These are phyloP conservation scores for Sebastes wilsoni DNA, from an alignment of 2,797 vertebrate species.

Conservation along the genomic window DNA sequence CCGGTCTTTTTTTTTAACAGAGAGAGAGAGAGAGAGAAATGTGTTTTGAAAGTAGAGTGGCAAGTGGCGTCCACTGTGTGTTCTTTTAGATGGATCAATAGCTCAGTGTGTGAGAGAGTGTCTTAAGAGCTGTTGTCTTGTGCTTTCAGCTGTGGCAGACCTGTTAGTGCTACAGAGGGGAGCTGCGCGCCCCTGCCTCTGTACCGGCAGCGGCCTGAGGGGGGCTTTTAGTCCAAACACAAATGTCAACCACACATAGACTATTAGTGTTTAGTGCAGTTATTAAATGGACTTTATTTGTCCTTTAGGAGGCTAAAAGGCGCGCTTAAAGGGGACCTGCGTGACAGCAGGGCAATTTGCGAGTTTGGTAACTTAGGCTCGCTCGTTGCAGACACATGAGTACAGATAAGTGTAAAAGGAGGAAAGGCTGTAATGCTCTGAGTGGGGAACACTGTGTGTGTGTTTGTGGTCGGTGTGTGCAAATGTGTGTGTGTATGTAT, in stretches of 20 bases:
- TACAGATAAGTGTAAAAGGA: slow-evolving; percentile 84
- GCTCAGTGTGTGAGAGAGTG: slow-evolving; percentile 90
- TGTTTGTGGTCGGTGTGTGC: slow-evolving; percentile 19
- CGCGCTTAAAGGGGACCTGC: slow-evolving; percentile 83
- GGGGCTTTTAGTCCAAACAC: slow-evolving; percentile 89
- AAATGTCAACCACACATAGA: slow-evolving; percentile 89
- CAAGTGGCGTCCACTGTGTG: slow-evolving; percentile 85
- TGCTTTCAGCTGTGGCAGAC: slow-evolving; percentile 89
- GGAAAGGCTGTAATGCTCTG: slow-evolving; percentile 77
- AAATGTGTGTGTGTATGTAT: slow-evolving; percentile 51
- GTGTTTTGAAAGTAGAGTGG: slow-evolving; percentile 85
- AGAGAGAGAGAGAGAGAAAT: slow-evolving; percentile 69
- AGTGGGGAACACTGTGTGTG: slow-evolving; percentile 52
- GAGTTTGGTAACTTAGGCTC: slow-evolving; percentile 84
- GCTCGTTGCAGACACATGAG: slow-evolving; percentile 77
- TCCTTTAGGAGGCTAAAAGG: slow-evolving; percentile 89
- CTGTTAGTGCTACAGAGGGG: slow-evolving; percentile 89
- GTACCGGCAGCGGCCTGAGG: slow-evolving; percentile 84
- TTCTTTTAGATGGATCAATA: slow-evolving; percentile 92
- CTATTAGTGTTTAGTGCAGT: slow-evolving; percentile 88
- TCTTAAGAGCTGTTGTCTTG: slow-evolving; percentile 92
- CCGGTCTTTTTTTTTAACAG: slow-evolving; percentile 47
- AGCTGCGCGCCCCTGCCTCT: slow-evolving; percentile 81
- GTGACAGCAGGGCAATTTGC: slow-evolving; percentile 86
- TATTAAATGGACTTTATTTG: slow-evolving; percentile 91